Base-by-base conservation (phyloP, 2,888 invertebrate genomes). In the Ormia ochracea region DNA sequence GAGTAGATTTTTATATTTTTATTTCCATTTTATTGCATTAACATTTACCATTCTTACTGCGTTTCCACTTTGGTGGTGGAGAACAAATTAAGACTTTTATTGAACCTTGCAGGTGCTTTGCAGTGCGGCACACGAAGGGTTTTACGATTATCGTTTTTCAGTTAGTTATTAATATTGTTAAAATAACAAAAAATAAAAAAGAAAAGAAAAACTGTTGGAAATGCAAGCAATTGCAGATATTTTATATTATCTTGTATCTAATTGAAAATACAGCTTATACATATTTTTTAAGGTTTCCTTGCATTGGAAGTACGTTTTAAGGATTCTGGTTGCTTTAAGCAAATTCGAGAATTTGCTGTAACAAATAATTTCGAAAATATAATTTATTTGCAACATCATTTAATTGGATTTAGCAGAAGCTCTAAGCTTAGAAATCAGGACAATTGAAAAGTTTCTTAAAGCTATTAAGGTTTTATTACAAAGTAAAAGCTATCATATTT, bases 21-120 rank as follows among this genome's bases (percentile, higher is more conserved):
- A 28, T 58, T 61, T 41, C 19, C 26, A 33, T 73, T 69, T 76
- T 76, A 63, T 80, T 38, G 56, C 54, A 76, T 76, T 68, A 72
- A 68, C 50, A 68, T 73, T 80, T 76, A 61, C 66, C 76, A 68
- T 63, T 80, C 75, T 75, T 75, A 61, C 66, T 54, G 26, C 33
- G 59, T 66, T 56, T 45, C 41, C 17, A 61, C 23, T 56, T 79
- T 70, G 23, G 12, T 63, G 65, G 33, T n/a, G 19, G 4, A 38
- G 36, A 45, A 31, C 31, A 74, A 74, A 73, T 78, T 78, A 73
- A 74, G 56, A 58, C 38, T 69, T 73, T 66, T 80, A 73, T 68
- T 63, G 63, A 50, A 76, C 66, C 56, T 61, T 63, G 50, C 76
- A 76, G 80, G 56, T 76, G 76, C 48, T 61, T 72, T 61, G 43